Percentiles rank a stretch among this genome's conserved stretches.
These are phyloP conservation scores for Vireo altiloquus DNA, from an alignment of 2,113 vertebrate species.

Conservation along the genomic window DNA sequence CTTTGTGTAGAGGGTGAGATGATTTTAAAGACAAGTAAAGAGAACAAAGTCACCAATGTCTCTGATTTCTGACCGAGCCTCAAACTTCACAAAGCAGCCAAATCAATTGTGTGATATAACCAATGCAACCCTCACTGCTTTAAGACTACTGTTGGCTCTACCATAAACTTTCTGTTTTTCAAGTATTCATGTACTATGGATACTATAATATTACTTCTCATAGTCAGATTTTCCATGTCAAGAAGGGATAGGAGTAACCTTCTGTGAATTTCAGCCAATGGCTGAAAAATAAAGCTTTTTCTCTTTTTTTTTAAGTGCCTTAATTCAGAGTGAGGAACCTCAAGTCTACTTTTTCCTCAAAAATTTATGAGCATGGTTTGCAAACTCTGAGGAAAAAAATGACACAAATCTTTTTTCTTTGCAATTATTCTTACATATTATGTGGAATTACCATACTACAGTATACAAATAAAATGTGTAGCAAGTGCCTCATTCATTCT, in stretches of 20 bases:
- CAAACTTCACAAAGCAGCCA: neutral
- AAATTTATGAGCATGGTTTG: neutral
- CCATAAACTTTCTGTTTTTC: neutral
- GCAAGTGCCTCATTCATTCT: neutral
- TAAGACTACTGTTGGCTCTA: neutral
- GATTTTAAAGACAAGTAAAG: neutral
- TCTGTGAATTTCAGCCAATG: neutral
- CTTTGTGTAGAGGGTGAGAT: neutral
- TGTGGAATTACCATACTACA: neutral
- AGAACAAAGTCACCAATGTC: neutral
- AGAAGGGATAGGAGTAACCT: neutral
- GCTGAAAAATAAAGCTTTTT: neutral
- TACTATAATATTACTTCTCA: neutral
- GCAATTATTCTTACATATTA: neutral
- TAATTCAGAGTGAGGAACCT: too few species aligned
- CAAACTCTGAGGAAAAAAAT: neutral
- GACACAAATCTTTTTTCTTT: neutral
- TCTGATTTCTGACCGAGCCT: neutral
- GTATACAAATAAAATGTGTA: neutral
- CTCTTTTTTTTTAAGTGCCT: too few species aligned
- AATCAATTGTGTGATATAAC: neutral
- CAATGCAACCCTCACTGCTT: neutral
- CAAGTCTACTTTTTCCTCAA: too few species aligned
- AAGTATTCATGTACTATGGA: neutral
- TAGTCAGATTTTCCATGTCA: neutral